These are phyloP conservation scores for Pseudorectes ferrugineus DNA, from an alignment of 2,113 vertebrate genomes.

Conservation along the genomic window DNA sequence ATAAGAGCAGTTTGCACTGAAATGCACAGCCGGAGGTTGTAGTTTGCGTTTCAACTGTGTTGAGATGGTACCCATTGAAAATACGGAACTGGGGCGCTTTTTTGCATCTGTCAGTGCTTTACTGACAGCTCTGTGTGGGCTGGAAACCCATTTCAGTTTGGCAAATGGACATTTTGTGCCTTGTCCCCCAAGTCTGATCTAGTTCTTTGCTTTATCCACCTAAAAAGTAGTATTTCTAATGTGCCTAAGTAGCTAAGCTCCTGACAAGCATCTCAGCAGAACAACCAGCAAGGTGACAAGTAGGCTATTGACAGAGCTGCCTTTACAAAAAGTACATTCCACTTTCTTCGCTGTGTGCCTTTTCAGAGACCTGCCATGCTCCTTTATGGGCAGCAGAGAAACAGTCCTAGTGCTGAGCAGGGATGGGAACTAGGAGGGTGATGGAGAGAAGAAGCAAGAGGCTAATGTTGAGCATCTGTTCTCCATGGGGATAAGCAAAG, in stretches of 20 bases:
- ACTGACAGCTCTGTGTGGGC: conserved; percentile 28
- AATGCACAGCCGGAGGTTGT: conserved; percentile 5
- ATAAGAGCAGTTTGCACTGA: conserved; percentile 42
- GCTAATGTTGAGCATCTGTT: conserved; percentile 13
- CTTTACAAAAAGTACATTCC: not conserved
- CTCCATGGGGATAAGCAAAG: not conserved
- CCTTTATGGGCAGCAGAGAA: not conserved
- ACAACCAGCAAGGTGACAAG: conserved; percentile 22
- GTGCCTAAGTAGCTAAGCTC: not conserved
- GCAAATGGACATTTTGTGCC: conserved; percentile 56
- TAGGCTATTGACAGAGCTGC: not conserved
- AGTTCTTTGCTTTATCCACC: conserved; percentile 38
- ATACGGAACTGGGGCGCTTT: conserved; percentile 6
- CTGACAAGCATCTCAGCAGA: conserved; percentile 53
- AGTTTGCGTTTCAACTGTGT: conserved; percentile 42
- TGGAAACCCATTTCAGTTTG: conserved; percentile 53
- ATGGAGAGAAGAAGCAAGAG: conserved; percentile 17
- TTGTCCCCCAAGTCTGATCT: conserved; percentile 50
- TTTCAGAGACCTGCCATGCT: conserved; percentile 39
- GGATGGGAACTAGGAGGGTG: not conserved
- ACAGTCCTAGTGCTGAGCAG: not conserved
- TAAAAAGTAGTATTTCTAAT: not conserved
- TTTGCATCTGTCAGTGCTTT: conserved; percentile 44
- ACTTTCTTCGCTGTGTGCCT: conserved; percentile 56
- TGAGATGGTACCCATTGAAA: conserved; percentile 61